A percentile compares a stretch with the other conserved stretches of the same genome.
Conservation (phyloP, 2,797 vertebrate genomes). For the Aeoliscus strigatus region DNA sequence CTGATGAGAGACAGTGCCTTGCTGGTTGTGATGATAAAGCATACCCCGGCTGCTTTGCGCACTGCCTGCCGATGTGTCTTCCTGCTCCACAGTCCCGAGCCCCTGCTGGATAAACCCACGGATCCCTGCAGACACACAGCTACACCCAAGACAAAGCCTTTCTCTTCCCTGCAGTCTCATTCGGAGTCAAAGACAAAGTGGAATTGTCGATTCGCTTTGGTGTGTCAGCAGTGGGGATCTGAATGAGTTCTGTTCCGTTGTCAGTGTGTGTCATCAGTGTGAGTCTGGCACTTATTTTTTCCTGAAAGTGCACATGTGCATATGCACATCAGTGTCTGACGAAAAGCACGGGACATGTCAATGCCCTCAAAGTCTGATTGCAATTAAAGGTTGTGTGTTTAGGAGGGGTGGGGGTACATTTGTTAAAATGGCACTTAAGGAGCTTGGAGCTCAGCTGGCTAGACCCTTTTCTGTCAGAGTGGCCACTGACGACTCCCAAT, state of each 20-base stretch:
- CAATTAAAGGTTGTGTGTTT: no score
- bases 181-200: conserved; percentile 53
- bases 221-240: conserved; percentile 49
- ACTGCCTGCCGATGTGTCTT: conserved; percentile 64
- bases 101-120: conserved; percentile 66
- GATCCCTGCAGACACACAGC: conserved; percentile 62
- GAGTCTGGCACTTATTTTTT: conserved; percentile 10
- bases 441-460: conserved; percentile 61
- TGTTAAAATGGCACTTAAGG: conserved; percentile 74
- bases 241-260: conserved; percentile 26
- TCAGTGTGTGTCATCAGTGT: conserved; percentile 10
- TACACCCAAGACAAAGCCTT: conserved; percentile 59
- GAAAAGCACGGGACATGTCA: conserved; percentile 24
- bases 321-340: conserved; percentile 21
- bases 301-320: conserved; percentile 18
- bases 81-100: conserved; percentile 60
- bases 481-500: conserved; percentile 67
- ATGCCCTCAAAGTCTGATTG: conserved; percentile 64
- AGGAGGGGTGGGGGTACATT: conserved; percentile 55
- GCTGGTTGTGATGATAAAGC: conserved; percentile 63
- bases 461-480: conserved; percentile 66
- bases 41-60: conserved; percentile 59
- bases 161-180: conserved; percentile 30
- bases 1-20: conserved; percentile 58
- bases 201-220: conserved; percentile 47